Base-by-base conservation (phyloP, 2,888 invertebrate genomes). In the Metallyticus violacea region DNA sequence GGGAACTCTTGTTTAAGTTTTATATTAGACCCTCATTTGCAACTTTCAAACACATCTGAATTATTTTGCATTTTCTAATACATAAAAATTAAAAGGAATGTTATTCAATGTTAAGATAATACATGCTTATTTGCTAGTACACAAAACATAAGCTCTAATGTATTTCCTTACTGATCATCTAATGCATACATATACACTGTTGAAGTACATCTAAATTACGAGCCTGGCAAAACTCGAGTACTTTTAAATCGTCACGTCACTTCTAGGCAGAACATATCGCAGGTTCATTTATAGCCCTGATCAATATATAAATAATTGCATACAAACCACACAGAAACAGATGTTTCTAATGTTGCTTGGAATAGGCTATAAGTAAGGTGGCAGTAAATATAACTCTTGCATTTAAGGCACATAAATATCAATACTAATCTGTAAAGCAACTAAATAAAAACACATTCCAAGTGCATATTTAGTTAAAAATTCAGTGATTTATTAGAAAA, bases 211-310 rank as follows among this genome's bases (percentile, higher is more conserved):
- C 79, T 26, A 85, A 76, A 87, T 85, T 81, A 83, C 76, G 87
- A 85, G 87, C 87, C 87, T 80, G 77, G 9, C 79, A 86, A 87
- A 87, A 86, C 87, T 87, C 87, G 87, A 87, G 30, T 86, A 83
- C 85, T 87, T 86, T 76, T 77, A 40, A 83, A 82, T 78, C 77
- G 82, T 83, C 83, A 29, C 78, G 76, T 86, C 78, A 86, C 22
- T 79, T 79, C 85, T 83, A 79, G 80, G 77, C 77, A 86, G 40
- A 83, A 84, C 79, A 79, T 79, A 76, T 84, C 79, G 86, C 86
- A 84, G 30, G 22, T 82, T 84, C 40, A 62, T 86, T 30, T 77
- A 30, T 87, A 85, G 85, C 87, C 85, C 81, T 87, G 81, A 81
- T 81, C 81, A 81, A 25, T 81, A 80, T 81, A 62, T 28, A 79